Evolutionary conservation across 2,797 vertebrate genomes (phyloP), one percentile per base, ranked within the genome.

Genomic region (Echiichthys vipera): DNA sequence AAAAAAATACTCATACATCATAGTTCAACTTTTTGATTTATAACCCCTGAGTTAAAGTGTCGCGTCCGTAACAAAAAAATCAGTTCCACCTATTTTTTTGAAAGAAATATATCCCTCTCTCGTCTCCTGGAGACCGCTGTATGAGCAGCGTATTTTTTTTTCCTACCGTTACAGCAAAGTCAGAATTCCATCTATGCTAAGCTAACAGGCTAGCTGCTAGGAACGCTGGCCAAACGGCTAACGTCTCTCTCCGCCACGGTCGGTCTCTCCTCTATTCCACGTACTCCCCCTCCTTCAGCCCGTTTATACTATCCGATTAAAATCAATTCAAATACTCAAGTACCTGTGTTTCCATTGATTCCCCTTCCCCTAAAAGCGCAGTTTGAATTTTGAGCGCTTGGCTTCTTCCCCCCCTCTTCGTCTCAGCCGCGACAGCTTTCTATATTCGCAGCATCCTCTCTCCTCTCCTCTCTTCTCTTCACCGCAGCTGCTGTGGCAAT

Each of bases 401-500:
- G 66, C 53, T 65, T 76, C 65, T 73, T 37, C 63, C 63, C 54
- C 61, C 65, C 55, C 81, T 86, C 86, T n/a, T n/a, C n/a, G n/a
- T n/a, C n/a, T n/a, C n/a, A n/a, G n/a, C n/a, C 57, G 78, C 85
- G 72, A 37, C 84, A 79, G 84, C 86, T 78, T 51, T 80, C 72
- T 65, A 43, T 10, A 61, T 70, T 88, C 81, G 78, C 89, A 91
- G 88, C 91, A 92, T 92, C 91, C 88, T 87, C 86, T 79, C 89
- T 57, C 85, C n/a, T n/a, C n/a, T n/a, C n/a, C n/a, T n/a, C n/a
- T n/a, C n/a, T n/a, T n/a, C n/a, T n/a, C n/a, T n/a, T n/a, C n/a
- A n/a, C n/a, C 86, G 92, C 93, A 90, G 94, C 93, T 93, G 94
- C 92, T 88, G 91, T 91, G 93, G 93, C 94, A 85, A 92, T 94